A percentile compares a stretch with the other conserved stretches of the same genome.
phyloP scores from a whole-genome alignment of 1,140 invertebrate species.

The Venustaconcha ellipsiformis region DNA sequence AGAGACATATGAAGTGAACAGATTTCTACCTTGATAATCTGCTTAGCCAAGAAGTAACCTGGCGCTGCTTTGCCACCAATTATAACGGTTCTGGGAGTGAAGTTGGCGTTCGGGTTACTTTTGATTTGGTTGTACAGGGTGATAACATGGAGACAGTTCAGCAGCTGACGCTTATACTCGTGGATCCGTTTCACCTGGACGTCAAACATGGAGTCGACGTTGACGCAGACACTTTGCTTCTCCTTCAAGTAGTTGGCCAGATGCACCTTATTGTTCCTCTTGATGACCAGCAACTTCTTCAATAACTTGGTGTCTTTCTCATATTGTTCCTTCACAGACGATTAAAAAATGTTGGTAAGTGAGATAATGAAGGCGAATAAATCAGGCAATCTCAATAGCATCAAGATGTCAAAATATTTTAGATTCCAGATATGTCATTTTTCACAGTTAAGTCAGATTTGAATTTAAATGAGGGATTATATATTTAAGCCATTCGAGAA shows the following conservation, averaged over 20 bases:
- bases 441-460: no score
- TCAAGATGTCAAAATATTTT: no score
- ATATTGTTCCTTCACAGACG: constrained; percentile 73
- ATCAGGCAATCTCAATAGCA: no score
- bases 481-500: no score
- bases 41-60: constrained; percentile 96
- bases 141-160: constrained; percentile 97
- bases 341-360: not conserved
- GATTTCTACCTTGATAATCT: constrained; percentile 82
- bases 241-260: constrained; percentile 87
- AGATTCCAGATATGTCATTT: no score
- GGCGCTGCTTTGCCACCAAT: constrained; percentile 98
- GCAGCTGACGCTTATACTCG: constrained; percentile 97
- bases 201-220: constrained; percentile 95
- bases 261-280: constrained; percentile 92
- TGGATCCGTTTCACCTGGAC: constrained; percentile 99
- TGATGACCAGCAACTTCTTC: constrained; percentile 87
- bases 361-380: no score
- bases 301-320: constrained; percentile 89
- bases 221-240: constrained; percentile 89
- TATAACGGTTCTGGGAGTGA: constrained; percentile 96
- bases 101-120: constrained; percentile 80
- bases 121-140: constrained; percentile 98
- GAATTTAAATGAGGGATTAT: no score
- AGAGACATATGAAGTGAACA: no score